Percentiles rank a stretch among this genome's conserved stretches.
phyloP scores from a whole-genome alignment of 2,888 invertebrate species.

The Tillus elongatus region DNA sequence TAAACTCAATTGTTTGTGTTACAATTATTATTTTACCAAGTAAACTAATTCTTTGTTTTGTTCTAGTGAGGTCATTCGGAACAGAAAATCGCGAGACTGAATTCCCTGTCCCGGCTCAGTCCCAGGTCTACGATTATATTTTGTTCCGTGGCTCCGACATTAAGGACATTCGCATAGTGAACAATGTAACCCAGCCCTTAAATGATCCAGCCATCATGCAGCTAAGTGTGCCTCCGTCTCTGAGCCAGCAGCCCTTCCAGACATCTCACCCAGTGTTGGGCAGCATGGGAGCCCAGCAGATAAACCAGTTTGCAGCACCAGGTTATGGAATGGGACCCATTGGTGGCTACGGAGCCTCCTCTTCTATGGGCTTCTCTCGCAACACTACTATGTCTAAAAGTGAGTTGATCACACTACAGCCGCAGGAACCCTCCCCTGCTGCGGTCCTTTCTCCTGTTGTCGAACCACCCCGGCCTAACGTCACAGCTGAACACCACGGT shows the following conservation, averaged over 20 bases:
- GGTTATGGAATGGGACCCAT: constrained; percentile 44
- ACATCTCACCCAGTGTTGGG: constrained; percentile 63
- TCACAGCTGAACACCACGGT: constrained; percentile 44
- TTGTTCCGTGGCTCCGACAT: constrained; percentile 97
- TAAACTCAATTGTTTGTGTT: no score
- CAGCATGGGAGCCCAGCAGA: constrained; percentile 43
- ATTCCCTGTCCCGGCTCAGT: constrained; percentile 90
- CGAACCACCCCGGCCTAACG: constrained; percentile 37
- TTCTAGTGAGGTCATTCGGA: constrained; percentile 94
- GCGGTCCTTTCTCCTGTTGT: constrained; percentile 41
- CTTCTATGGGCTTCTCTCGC: constrained; percentile 44
- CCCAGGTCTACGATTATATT: constrained; percentile 98
- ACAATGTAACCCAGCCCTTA: constrained; percentile 64
- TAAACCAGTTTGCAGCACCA: constrained; percentile 45
- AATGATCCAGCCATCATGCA: constrained; percentile 98
- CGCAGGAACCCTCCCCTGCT: constrained; percentile 33
- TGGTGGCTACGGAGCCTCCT: constrained; percentile 42
- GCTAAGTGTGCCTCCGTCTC: constrained; percentile 68
- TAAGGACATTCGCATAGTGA: constrained; percentile 95
- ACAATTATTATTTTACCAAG: no score
- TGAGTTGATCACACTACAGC: constrained; percentile 49
- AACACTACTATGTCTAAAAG: constrained; percentile 48
- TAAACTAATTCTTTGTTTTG: no score
- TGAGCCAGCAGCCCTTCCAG: constrained; percentile 54
- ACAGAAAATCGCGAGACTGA: constrained; percentile 96